Base-by-base conservation (phyloP, 2,888 invertebrate genomes). In the Calephelis perditalis region DNA sequence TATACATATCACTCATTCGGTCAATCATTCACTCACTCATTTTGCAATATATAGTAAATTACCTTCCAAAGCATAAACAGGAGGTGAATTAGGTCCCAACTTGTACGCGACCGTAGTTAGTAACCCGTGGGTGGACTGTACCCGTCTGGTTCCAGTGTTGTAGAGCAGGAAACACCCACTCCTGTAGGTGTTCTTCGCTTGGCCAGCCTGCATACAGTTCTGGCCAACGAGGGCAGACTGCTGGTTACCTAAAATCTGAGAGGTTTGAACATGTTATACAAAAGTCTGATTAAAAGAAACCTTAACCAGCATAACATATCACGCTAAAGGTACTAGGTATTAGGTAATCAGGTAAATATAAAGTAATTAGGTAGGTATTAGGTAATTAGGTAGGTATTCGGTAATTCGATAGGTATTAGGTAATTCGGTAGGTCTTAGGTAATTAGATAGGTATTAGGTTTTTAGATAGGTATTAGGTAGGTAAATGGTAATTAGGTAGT, bases 101-200 rank as follows among this genome's bases (percentile, higher is more conserved):
- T 97, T 94, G 81, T 97, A 99, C 0, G 96, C 98, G 0, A 98
- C 94, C 0, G 98, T 98, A 0, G 98, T 98, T 12, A 98, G 86
- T 5, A 98, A 90, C 0, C 98, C 98, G 72, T 96, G 95, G 0
- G 96, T 93, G 0, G 99, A 99, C 71, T 95, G 93, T 0, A 98
- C 96, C 49, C 94, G 93, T 59, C 93, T 92, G 0, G 93, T 91
- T 0, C 99, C 99, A 0, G 99, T 99, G 79, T 26, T 99, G 84
- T 97, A 98, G 0, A 99, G 91, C 26, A 99, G 88, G 82, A 99
- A 99, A 71, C 98, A 98, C 0, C 98, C 99, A 58, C 98, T 97
- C 6, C 98, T 92, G 77, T 97, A 99, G 0, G 99, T 99, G 80
- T 96, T 97, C 86, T 99, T 99, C 0, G 98, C 97, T 75, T 96